Evolutionary conservation across 2,888 invertebrate species (phyloP), one percentile per base, ranked within the genome.

Genomic region (Hermodice carunculata): DNA sequence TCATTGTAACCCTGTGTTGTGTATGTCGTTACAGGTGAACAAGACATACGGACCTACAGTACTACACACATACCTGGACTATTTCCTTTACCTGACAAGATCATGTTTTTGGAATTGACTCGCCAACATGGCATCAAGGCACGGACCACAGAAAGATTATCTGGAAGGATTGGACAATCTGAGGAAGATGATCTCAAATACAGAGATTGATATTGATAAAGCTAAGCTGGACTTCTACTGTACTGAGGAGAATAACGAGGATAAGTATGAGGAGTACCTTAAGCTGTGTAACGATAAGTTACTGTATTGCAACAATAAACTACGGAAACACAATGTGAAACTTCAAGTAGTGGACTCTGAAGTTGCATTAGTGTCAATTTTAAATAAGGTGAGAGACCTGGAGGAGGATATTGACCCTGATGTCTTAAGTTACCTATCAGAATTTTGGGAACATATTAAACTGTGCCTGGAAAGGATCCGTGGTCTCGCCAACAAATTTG

Each of bases 391-490:
- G n/a, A 52, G 60, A n/a, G 61, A 60, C 14, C 28, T 71, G 17
- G 63, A 46, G 0, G 37, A 49, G 28, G 52, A 57, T 1, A 34
- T n/a, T 17, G 78, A 80, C 40, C 69, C 68, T 54, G 78, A 74
- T 2, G 73, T 74, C 40, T 76, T 81, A 14, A 67, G 66, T 4
- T 73, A 72, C 26, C 57, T 83, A 24, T 80, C 81, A 0, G 76
- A 78, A 29, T 82, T 79, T 68, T 81, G 81, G 81, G 78, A 81
- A 34, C 77, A 79, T 44, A 57, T 82, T 26, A 81, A 79, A 62
- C 62, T 61, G 22, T 52, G 49, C 26, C 43, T 65, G 46, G 81
- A 81, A 40, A 58, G 71, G 28, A 61, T 78, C 29, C 71, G 70
- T 56, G 67, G 70, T 5, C 65, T 81, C 8, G 69, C 77, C 40